These are phyloP conservation scores for Leptestheria dahalacensis DNA, from an alignment of 1,140 invertebrate species.

Conservation along the genomic window DNA sequence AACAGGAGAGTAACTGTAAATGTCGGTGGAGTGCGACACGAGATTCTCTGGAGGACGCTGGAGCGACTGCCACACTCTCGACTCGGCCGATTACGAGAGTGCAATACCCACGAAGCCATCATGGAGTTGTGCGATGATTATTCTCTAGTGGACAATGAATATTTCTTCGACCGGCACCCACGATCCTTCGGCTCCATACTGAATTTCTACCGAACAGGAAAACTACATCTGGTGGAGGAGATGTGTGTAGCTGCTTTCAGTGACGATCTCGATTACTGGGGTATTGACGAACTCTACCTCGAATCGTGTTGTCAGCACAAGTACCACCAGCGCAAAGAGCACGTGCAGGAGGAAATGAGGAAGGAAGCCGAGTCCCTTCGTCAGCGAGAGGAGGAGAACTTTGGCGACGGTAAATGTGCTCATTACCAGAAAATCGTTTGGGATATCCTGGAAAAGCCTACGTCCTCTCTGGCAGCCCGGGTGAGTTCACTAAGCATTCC, in stretches of 20 bases:
- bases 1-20: conserved; percentile 85
- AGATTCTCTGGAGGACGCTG: conserved; percentile 89
- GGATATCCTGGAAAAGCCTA: conserved; percentile 95
- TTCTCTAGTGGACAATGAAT: conserved; percentile 90
- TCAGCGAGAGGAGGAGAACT: conserved; percentile 88
- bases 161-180: conserved; percentile 96
- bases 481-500: conserved; percentile 45
- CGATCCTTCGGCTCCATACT: conserved; percentile 94
- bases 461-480: conserved; percentile 88
- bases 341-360: conserved; percentile 95
- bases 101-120: conserved; percentile 89
- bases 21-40: conserved; percentile 90
- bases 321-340: conserved; percentile 94
- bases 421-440: conserved; percentile 94
- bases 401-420: conserved; percentile 81
- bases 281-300: conserved; percentile 90
- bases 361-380: conserved; percentile 90
- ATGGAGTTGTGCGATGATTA: conserved; percentile 95
- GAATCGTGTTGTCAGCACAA: conserved; percentile 98
- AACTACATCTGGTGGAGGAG: conserved; percentile 93
- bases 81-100: conserved; percentile 76
- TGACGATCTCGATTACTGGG: conserved; percentile 97
- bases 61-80: conserved; percentile 89
- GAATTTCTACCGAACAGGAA: conserved; percentile 95
- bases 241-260: conserved; percentile 97